Percentiles rank a stretch among this genome's conserved stretches.
These are phyloP conservation scores for Seira ritae DNA, from an alignment of 2,888 invertebrate genomes.

Conservation along the genomic window DNA sequence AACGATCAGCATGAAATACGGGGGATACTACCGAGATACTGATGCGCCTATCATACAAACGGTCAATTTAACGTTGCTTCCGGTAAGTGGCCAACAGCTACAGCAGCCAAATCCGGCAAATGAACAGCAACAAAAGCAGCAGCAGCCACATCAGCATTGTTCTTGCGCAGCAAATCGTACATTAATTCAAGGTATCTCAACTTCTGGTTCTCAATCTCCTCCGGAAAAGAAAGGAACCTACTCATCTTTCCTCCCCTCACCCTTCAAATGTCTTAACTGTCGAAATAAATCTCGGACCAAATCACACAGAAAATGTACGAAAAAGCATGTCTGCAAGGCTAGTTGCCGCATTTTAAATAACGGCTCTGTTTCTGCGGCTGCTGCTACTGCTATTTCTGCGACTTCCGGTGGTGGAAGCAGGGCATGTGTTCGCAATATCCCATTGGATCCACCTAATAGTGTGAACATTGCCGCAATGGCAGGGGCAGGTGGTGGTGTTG, in stretches of 20 bases:
- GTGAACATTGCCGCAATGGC: neutral
- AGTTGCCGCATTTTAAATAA: constrained; percentile 34
- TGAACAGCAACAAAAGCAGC: constrained; percentile 36
- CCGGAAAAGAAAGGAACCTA: constrained; percentile 24
- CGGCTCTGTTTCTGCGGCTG: neutral
- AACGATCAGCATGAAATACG: constrained; percentile 80
- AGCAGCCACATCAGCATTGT: constrained; percentile 22
- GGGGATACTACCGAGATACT: constrained; percentile 22
- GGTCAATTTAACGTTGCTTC: constrained; percentile 46
- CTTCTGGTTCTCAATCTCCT: constrained; percentile 41
- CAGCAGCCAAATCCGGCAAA: neutral
- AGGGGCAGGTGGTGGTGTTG: neutral
- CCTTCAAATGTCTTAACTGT: constrained; percentile 31
- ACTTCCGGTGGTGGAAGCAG: constrained; percentile 34
- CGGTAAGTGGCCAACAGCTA: constrained; percentile 19
- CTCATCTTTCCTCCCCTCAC: constrained; percentile 8
- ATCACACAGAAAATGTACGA: neutral
- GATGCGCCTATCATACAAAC: constrained; percentile 48
- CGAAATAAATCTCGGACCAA: constrained; percentile 4
- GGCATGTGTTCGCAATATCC: neutral
- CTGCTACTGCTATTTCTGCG: constrained; percentile 24
- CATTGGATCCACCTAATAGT: neutral
- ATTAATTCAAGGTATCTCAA: constrained; percentile 27
- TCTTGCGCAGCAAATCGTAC: constrained; percentile 10
- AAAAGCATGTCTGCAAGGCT: constrained; percentile 29